These are phyloP conservation scores for Calosoma granatense DNA, from an alignment of 1,140 invertebrate species.

Conservation along the genomic window DNA sequence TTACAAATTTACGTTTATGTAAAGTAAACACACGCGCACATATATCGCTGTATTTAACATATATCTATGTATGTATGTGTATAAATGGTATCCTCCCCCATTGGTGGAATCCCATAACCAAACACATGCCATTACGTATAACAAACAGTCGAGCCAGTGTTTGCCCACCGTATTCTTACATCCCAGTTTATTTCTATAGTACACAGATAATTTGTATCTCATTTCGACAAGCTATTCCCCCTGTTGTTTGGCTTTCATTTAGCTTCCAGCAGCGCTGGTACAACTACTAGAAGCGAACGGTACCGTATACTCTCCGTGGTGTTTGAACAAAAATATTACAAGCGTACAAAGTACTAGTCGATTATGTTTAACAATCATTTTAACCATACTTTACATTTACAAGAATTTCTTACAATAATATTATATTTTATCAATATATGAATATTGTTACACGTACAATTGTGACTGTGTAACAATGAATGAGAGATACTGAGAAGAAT, in stretches of 20 bases:
- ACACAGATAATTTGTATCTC: slow-evolving; percentile 6
- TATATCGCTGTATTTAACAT: not conserved
- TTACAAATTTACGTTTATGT: not conserved
- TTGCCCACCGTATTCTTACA: not conserved
- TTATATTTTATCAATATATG: too few species aligned
- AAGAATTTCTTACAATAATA: too few species aligned
- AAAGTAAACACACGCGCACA: not conserved
- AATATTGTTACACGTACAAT: too few species aligned
- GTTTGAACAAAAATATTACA: too few species aligned
- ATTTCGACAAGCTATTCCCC: not conserved
- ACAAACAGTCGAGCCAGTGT: not conserved
- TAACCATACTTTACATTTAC: too few species aligned
- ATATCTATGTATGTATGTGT: not conserved
- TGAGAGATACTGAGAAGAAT: too few species aligned
- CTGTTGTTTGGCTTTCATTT: slow-evolving; percentile 3
- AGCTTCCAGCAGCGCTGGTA: too few species aligned
- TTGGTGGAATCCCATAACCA: not conserved
- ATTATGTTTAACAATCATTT: too few species aligned
- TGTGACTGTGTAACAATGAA: too few species aligned
- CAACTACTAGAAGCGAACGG: too few species aligned
- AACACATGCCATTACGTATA: not conserved
- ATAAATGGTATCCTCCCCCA: not conserved
- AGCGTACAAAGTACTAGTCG: too few species aligned
- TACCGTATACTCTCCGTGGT: too few species aligned
- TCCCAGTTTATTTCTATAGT: slow-evolving; percentile 3